These are phyloP conservation scores for Itoplectis maculator DNA, from an alignment of 2,888 invertebrate genomes.

Conservation along the genomic window DNA sequence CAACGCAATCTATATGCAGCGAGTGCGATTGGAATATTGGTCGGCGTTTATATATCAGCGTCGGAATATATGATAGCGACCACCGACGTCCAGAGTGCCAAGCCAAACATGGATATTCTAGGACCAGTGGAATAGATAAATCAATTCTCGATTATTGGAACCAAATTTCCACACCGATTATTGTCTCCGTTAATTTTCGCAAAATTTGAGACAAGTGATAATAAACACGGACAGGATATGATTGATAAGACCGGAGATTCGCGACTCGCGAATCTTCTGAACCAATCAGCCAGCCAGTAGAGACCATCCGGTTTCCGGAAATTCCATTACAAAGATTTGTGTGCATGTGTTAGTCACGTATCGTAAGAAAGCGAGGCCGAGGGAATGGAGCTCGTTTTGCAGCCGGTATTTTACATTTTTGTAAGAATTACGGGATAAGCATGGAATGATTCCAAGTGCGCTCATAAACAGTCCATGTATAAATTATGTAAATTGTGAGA, in stretches of 20 bases:
- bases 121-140: conserved; percentile 68
- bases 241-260: not conserved
- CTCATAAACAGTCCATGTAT: conserved; percentile 33
- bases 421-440: conserved; percentile 52
- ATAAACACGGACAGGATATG: conserved; percentile 4
- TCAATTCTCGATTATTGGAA: conserved; percentile 4
- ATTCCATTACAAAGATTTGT: conserved; percentile 15
- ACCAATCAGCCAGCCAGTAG: not conserved
- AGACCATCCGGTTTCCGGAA: conserved; percentile 1
- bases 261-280: not conserved
- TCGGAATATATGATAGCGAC: conserved; percentile 91
- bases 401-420: conserved; percentile 61
- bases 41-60: conserved; percentile 92
- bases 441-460: conserved; percentile 6
- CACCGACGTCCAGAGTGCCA: conserved; percentile 77
- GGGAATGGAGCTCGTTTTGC: conserved; percentile 29
- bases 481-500: conserved; percentile 56
- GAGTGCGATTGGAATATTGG: conserved; percentile 91
- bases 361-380: conserved; percentile 7
- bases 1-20: conserved; percentile 92
- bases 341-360: conserved; percentile 42
- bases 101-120: conserved; percentile 77
- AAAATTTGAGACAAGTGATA: not conserved
- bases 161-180: conserved; percentile 5
- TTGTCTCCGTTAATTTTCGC: not conserved